Evolutionary conservation across 2,113 vertebrate species (phyloP).

Genomic region (Corythoichthys haematopterus): DNA sequence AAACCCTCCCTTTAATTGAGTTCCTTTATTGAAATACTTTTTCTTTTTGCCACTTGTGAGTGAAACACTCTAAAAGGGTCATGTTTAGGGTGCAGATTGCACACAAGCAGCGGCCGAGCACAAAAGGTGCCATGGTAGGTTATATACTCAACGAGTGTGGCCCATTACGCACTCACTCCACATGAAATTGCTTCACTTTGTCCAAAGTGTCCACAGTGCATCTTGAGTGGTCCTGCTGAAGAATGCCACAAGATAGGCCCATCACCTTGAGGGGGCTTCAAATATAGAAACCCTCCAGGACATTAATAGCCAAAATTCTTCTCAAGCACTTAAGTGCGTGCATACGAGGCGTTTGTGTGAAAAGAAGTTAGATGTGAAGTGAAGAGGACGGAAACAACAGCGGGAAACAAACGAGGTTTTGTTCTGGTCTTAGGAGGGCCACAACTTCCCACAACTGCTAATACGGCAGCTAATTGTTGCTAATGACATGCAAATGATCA

Average conservation of each 20-base stretch:
- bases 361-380: background rate
- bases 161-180: slow-evolving; percentile 35
- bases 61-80: slow-evolving; percentile 13
- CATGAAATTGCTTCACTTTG: slow-evolving; percentile 30
- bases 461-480: background rate
- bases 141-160: slow-evolving; percentile 30
- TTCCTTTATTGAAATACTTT: background rate
- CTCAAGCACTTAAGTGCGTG: slow-evolving; percentile 2
- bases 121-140: slow-evolving; percentile 25
- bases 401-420: background rate
- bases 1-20: background rate
- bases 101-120: background rate
- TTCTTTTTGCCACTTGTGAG: background rate
- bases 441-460: background rate
- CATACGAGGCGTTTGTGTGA: background rate
- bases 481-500: background rate
- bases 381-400: slow-evolving; percentile 9
- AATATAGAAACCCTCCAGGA: slow-evolving; percentile 7
- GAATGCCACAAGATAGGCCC: slow-evolving; percentile 30
- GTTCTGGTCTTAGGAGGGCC: background rate
- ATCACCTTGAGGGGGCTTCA: slow-evolving; percentile 41
- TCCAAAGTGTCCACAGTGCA: slow-evolving; percentile 22
- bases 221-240: slow-evolving; percentile 32
- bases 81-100: too few relatives aligned
- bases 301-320: slow-evolving; percentile 27